A percentile compares a stretch with the other conserved stretches of the same genome.
Conservation (phyloP, 2,113 vertebrate genomes). For the Girardinichthys multiradiatus region DNA sequence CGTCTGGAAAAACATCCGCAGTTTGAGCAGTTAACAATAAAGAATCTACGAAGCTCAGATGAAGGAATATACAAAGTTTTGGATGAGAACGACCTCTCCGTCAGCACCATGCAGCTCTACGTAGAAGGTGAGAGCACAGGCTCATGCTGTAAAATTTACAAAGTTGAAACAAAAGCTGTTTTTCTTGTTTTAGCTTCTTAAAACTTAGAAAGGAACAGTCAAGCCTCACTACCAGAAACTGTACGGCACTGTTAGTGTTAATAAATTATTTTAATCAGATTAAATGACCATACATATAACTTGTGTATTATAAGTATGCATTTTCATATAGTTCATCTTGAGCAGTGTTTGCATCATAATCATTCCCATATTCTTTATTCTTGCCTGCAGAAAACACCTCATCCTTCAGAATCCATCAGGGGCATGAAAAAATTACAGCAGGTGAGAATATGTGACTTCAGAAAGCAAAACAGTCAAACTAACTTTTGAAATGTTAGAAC, state of each 20-base stretch:
- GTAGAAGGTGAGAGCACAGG: constrained; percentile 59
- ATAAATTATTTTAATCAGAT: not conserved
- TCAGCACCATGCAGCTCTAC: constrained; percentile 71
- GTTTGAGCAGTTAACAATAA: constrained; percentile 42
- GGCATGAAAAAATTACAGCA: not conserved
- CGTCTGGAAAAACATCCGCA: constrained; percentile 30
- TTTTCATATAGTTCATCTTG: not conserved
- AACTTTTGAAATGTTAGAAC: not conserved
- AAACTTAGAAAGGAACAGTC: too few species aligned
- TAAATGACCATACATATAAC: too few species aligned
- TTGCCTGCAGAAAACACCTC: not conserved
- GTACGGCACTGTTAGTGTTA: not conserved
- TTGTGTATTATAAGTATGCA: not conserved
- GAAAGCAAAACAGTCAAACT: not conserved
- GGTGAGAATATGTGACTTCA: constrained; percentile 30
- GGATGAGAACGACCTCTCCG: constrained; percentile 58
- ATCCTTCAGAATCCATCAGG: not conserved
- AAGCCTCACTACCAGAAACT: too few species aligned
- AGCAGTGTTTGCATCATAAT: not conserved
- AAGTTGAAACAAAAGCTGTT: not conserved
- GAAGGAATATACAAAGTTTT: constrained; percentile 73
- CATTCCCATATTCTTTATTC: not conserved
- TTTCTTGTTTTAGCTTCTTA: not conserved
- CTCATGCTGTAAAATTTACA: not conserved
- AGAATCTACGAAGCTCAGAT: constrained; percentile 11